These are phyloP conservation scores for Metellina segmentata DNA, from an alignment of 2,888 invertebrate genomes.

Conservation along the genomic window DNA sequence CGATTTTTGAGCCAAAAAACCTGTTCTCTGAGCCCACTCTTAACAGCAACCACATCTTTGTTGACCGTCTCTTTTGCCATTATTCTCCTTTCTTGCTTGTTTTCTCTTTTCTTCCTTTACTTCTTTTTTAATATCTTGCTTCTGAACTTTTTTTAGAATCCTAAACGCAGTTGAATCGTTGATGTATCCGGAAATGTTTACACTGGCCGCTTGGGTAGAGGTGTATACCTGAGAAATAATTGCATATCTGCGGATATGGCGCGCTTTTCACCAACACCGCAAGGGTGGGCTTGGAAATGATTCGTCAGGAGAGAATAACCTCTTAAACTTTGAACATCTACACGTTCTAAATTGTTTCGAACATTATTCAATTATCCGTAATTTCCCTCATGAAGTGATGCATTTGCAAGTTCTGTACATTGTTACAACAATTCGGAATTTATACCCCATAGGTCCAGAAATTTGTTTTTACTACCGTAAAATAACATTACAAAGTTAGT, in stretches of 20 bases:
- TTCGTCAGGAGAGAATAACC: background rate
- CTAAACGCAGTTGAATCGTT: constrained; percentile 16
- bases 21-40: constrained; percentile 55
- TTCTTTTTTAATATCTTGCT: constrained; percentile 50
- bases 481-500: too few relatives aligned
- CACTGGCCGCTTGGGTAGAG: constrained; percentile 24
- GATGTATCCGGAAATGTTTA: constrained; percentile 39
- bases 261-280: background rate
- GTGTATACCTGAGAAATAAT: background rate
- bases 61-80: constrained; percentile 36
- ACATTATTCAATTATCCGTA: background rate
- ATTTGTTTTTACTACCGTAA: background rate
- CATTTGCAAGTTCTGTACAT: background rate
- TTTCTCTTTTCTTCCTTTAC: constrained; percentile 34
- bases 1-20: constrained; percentile 61
- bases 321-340: background rate
- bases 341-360: background rate
- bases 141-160: constrained; percentile 44
- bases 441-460: background rate
- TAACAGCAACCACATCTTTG: constrained; percentile 56
- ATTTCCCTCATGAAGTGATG: background rate
- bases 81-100: constrained; percentile 4
- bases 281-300: background rate
- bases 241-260: background rate
- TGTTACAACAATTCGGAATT: background rate